Evolutionary conservation across 37 sponge, comb jelly and placozoan genomes (phyloP).

Genomic region (Lycopodina hypogea): DNA sequence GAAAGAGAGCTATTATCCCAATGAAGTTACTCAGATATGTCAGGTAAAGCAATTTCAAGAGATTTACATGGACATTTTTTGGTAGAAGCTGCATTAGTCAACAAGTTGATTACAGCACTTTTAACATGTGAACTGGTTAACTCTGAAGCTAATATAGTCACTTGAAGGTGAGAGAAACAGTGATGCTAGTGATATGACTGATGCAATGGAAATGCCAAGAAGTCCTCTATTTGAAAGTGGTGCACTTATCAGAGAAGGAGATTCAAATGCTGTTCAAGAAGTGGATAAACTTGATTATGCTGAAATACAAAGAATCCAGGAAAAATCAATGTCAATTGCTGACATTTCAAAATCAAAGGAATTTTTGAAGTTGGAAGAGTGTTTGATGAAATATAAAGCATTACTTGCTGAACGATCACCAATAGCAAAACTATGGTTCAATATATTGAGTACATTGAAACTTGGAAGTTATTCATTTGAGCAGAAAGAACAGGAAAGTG

Average conservation of each 20-base stretch:
- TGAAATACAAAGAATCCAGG: neutral
- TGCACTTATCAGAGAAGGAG: neutral
- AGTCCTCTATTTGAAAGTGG: neutral
- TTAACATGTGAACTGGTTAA: neutral
- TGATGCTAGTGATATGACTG: neutral
- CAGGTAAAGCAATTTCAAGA: conserved; percentile 34
- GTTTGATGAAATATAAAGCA: conserved; percentile 9
- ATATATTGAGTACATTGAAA: conserved; percentile 33
- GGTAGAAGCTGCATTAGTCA: conserved; percentile 37
- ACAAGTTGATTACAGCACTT: conserved; percentile 21
- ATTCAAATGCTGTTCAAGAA: neutral
- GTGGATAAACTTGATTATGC: neutral
- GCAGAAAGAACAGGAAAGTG: conserved; percentile 48
- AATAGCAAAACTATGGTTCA: conserved; percentile 34
- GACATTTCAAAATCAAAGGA: neutral
- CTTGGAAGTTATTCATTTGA: conserved; percentile 33
- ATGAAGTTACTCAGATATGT: conserved; percentile 30
- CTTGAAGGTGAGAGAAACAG: neutral
- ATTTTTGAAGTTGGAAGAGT: conserved; percentile 11
- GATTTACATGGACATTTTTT: conserved; percentile 38
- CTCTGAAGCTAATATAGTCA: neutral
- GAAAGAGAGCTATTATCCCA: conserved; percentile 30
- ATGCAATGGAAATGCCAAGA: neutral
- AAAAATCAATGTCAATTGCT: neutral
- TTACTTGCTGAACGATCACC: conserved; percentile 15